phyloP scores from a whole-genome alignment of 2,797 vertebrate species.

The Microchirus variegatus region DNA sequence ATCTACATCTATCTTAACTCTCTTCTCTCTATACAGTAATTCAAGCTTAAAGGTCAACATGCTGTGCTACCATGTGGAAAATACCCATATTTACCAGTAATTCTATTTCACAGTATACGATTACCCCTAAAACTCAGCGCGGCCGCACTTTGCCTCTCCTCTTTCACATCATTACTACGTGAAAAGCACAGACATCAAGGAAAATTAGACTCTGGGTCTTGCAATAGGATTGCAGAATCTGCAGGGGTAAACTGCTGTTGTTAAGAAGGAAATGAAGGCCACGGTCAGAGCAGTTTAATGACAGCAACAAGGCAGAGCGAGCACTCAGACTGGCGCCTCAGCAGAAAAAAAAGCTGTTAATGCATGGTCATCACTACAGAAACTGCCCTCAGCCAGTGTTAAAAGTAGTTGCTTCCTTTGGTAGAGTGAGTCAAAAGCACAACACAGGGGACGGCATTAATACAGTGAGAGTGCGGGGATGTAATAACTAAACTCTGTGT shows the following conservation, averaged over 20 bases:
- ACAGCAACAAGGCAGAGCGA: constrained; percentile 36
- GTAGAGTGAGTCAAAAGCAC: constrained; percentile 40
- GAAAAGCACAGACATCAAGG: constrained; percentile 40
- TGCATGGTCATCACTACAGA: constrained; percentile 50
- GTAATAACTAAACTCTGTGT: constrained; percentile 1
- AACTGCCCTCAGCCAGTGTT: constrained; percentile 34
- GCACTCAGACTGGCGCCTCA: constrained; percentile 45
- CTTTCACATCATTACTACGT: constrained; percentile 39
- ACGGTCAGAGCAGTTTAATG: constrained; percentile 53
- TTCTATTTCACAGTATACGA: constrained; percentile 21
- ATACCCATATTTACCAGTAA: constrained; percentile 24
- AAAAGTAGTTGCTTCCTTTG: constrained; percentile 59
- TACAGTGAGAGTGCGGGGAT: constrained; percentile 7
- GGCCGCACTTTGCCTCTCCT: constrained; percentile 47
- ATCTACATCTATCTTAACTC: constrained; percentile 30
- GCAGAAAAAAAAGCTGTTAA: constrained; percentile 59
- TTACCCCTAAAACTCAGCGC: constrained; percentile 38
- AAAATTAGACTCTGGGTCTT: constrained; percentile 45
- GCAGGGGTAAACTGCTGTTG: constrained; percentile 49
- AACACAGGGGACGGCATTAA: constrained; percentile 23
- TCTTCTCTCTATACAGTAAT: constrained; percentile 35
- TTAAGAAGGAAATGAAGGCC: constrained; percentile 45
- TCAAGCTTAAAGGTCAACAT: constrained; percentile 55
- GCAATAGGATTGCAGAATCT: constrained; percentile 60
- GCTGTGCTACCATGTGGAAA: constrained; percentile 19